Base-by-base conservation (phyloP, 2,888 invertebrate species). In the Sarcophaga caerulescens region DNA sequence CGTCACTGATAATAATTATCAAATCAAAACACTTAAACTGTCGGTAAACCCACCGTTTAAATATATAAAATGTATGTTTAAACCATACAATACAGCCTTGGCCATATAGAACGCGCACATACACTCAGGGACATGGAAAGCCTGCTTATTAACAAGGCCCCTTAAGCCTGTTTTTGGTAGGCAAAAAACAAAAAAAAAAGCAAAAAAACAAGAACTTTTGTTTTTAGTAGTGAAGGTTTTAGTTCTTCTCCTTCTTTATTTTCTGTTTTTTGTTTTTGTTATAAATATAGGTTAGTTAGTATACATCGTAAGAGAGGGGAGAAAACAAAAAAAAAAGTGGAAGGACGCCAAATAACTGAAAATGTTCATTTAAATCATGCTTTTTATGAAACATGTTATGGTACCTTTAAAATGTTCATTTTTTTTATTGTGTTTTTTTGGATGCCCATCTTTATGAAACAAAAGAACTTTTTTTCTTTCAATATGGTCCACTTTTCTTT, bases 1-100 rank as follows among this genome's bases (percentile, higher is more conserved):
- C 81, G 84, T 84, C 89, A 87, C 90, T 91, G 91, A 91, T 91
- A 91, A 91, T 91, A 91, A 91, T 91, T 91, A 91, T 91, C 91
- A 91, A 91, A 91, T 91, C 92, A 91, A 91, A 91, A 89, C 89
- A 90, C 91, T 90, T 91, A 90, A 91, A 91, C 90, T 89, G 90
- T 89, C 88, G 91, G 88, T 90, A 90, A 89, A 88, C 91, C 90
- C 90, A 90, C 88, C 89, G 87, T 88, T 88, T 89, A 88, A 80
- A 71, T 60, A 82, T 74, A 65, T 52, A 77, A 81, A 81, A 62
- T 86, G 81, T 86, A 76, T 73, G 73, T 84, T 81, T 78, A 81
- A 62, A 10, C 11, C 47, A 66, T 35, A 35, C 35, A 10, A 35
- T 35, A 35, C 10, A 35, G 35, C 35, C 35, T 35, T 35, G 35